A percentile compares a stretch with the other conserved stretches of the same genome.
These are phyloP conservation scores for Ceyx margarethae DNA, from an alignment of 2,113 vertebrate species.

Conservation along the genomic window DNA sequence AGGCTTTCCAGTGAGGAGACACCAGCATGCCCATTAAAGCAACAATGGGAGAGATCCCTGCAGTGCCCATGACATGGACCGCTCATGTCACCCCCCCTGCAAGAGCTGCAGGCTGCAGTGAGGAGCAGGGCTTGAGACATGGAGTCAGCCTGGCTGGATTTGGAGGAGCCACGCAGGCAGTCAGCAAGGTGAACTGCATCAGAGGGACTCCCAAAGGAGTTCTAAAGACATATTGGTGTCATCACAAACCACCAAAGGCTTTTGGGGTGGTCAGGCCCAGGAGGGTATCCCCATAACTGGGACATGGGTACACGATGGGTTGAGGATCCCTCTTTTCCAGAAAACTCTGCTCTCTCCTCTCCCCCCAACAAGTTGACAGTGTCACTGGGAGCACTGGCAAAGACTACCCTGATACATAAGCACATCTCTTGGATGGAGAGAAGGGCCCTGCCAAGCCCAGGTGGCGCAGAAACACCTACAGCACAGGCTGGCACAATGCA, in stretches of 20 bases:
- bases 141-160: not conserved
- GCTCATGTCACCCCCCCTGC: not conserved
- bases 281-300: accelerated
- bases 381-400: not conserved
- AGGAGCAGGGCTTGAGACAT: not conserved
- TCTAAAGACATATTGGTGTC: not conserved
- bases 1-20: accelerated
- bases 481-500: accelerated
- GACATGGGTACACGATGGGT: not conserved
- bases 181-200: not conserved
- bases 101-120: not conserved
- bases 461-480: not conserved
- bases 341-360: not conserved
- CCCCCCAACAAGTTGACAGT: no score
- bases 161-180: not conserved
- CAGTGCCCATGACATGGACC: accelerated
- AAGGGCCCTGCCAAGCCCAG: not conserved
- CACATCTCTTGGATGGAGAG: not conserved
- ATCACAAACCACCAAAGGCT: accelerated
- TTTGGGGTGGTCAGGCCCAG: not conserved
- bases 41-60: accelerated
- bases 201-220: not conserved
- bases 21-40: accelerated
- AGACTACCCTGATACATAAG: not conserved
- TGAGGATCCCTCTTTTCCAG: not conserved